phyloP scores from a whole-genome alignment of 2,888 invertebrate species.

The Dolomedes plantarius region DNA sequence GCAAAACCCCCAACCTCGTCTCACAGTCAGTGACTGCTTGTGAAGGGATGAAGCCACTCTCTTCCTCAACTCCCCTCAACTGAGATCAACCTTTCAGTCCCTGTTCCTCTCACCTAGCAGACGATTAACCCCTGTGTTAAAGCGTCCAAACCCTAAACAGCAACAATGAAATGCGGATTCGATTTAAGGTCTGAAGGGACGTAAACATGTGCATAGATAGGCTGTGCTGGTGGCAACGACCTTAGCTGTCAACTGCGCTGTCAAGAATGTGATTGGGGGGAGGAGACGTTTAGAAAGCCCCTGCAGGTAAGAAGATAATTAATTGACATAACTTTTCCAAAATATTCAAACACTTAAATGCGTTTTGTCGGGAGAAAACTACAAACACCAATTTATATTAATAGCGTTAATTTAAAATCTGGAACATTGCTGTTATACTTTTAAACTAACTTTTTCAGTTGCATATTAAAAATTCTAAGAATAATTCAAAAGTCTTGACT shows the following conservation, averaged over 20 bases:
- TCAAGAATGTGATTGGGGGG: slow-evolving; percentile 35
- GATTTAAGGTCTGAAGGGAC: slow-evolving; percentile 9
- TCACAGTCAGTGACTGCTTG: slow-evolving; percentile 13
- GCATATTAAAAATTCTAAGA: no score
- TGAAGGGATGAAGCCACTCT: not conserved
- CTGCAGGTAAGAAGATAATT: slow-evolving; percentile 43
- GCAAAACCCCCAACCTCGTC: not conserved
- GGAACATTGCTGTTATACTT: no score
- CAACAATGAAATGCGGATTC: not conserved
- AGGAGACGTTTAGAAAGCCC: slow-evolving; percentile 17
- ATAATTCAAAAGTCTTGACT: no score
- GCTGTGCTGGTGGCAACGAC: slow-evolving; percentile 61
- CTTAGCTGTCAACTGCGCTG: slow-evolving; percentile 65
- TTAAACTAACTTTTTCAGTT: no score
- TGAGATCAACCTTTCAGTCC: not conserved
- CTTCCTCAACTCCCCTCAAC: slow-evolving; percentile 5
- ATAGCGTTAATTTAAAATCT: no score
- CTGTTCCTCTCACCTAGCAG: not conserved
- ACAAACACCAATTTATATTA: no score
- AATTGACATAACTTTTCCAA: no score
- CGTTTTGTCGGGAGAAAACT: no score
- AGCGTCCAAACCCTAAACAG: not conserved
- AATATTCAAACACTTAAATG: no score
- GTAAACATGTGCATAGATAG: slow-evolving; percentile 50
- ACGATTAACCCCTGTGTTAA: not conserved